Evolutionary conservation across 2,888 invertebrate genomes (phyloP), one percentile per base, ranked within the genome.

Genomic region (Thalpophila matura): DNA sequence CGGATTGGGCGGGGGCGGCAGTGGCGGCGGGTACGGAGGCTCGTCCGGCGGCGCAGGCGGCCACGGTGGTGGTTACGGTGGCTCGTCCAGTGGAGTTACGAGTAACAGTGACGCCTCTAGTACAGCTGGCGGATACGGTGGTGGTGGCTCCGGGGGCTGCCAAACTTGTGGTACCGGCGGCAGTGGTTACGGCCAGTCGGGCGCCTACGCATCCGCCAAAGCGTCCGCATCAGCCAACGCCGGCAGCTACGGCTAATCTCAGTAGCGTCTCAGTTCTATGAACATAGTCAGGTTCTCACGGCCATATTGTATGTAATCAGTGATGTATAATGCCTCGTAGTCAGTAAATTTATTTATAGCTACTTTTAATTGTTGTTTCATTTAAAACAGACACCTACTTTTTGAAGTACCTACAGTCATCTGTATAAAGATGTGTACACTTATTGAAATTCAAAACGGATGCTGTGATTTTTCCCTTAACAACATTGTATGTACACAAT

Each of bases 181-280:
- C 1, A 22, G 18, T 12, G 82, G 85, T 0, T 79, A 85, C 27
- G 81, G 85, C 1, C 77, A 81, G 5, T 78, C 86, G 4, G 86
- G 80, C 0, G 85, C 86, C 0, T 87, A 78, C 35, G 85, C 88
- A 0, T 86, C 89, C 0, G 89, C 91, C n/a, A 90, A 83, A 33
- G 92, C 91, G 1, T 81, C 85, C 4, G 91, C 89, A 2, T 85
- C 89, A 9, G 86, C 91, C 1, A 86, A 87, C 31, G 84, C 89
- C 0, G 81, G 89, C 26, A 84, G 90, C 68, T 90, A 93, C 76
- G 89, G 90, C 6, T 86, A 88, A 79, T 22, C n/a, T 10, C 16
- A 46, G 12, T 5, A 26, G 18, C 24, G 14, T 50, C 9, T 56
- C 18, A 63, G 61, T 62, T 65, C 42, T 12, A 56, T 16, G 33